Conservation (phyloP, 1,140 invertebrate species). For the Microplitis mediator region DNA sequence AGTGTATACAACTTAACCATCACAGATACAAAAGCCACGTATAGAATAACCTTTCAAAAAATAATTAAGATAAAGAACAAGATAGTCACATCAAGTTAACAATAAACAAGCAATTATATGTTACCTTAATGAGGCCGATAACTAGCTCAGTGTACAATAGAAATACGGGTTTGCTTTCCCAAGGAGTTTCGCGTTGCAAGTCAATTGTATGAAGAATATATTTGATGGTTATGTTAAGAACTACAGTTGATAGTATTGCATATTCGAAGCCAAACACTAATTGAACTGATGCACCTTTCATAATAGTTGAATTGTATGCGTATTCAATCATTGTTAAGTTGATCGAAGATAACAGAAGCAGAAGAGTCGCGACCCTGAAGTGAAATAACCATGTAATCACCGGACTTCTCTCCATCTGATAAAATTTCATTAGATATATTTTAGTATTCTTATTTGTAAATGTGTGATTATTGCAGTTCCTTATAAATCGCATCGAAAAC, state of each 20-base stretch:
- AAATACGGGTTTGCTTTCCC: slow-evolving; percentile 99
- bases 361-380: slow-evolving; percentile 84
- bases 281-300: slow-evolving; percentile 95
- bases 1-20: slow-evolving; percentile 98
- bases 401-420: slow-evolving; percentile 97
- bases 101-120: not conserved
- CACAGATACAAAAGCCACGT: slow-evolving; percentile 91
- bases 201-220: slow-evolving; percentile 95
- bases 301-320: slow-evolving; percentile 93
- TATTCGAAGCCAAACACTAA: slow-evolving; percentile 99
- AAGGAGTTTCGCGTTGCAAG: slow-evolving; percentile 93
- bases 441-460: not conserved
- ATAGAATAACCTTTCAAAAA: slow-evolving; percentile 82
- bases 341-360: slow-evolving; percentile 79
- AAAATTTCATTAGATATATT: slow-evolving; percentile 12
- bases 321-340: slow-evolving; percentile 92
- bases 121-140: slow-evolving; percentile 81
- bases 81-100: not conserved
- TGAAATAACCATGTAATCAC: slow-evolving; percentile 96
- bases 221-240: slow-evolving; percentile 93
- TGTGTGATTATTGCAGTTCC: no score
- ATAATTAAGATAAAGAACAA: not conserved
- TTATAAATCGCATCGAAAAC: no score
- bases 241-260: slow-evolving; percentile 93
- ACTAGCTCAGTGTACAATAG: slow-evolving; percentile 95